Evolutionary conservation across 2,888 invertebrate genomes (phyloP), one percentile per base, ranked within the genome.

Genomic region (Melolontha melolontha): DNA sequence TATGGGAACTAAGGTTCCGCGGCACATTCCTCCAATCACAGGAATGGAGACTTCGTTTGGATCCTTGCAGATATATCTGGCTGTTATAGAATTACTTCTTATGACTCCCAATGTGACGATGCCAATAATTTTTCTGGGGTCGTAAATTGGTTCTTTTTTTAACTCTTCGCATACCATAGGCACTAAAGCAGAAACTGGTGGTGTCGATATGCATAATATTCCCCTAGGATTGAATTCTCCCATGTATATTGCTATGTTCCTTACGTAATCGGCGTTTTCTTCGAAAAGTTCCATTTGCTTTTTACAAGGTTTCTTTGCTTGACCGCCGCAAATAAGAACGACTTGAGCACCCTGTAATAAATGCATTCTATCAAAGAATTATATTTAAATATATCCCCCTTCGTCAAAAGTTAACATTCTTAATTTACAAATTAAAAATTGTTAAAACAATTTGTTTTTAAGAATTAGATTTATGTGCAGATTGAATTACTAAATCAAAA

Each of bases 91-190:
- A 64, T 80, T 82, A 0, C 81, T 78, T 70, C 77, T 73, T 76
- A 79, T 76, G 0, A 74, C 73, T 11, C 72, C 72, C 29, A 76
- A 65, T n/a, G 66, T 77, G 11, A 79, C 77, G 8, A 81, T 70
- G 4, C 83, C 83, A 12, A 83, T 78, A 27, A 83, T 79, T 66
- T 74, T 78, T 66, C 77, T 76, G 14, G 72, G 73, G 63, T 81
- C 78, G 67, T 79, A 80, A 0, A 76, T 75, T 22, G 77, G 75
- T 29, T 78, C 79, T 71, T 79, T 80, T 70, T 80, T 80, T 66
- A 79, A 82, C 72, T 82, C 83, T 75, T 83, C 80, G 7, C 79
- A 76, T n/a, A 78, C 79, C 74, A 83, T 72, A 1, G 83, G 83
- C 1, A 83, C 80, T 54, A 83, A 74, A 14, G 80, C 78, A 70